Conservation (phyloP, 2,797 vertebrate genomes). For the Australoheros facetus region DNA sequence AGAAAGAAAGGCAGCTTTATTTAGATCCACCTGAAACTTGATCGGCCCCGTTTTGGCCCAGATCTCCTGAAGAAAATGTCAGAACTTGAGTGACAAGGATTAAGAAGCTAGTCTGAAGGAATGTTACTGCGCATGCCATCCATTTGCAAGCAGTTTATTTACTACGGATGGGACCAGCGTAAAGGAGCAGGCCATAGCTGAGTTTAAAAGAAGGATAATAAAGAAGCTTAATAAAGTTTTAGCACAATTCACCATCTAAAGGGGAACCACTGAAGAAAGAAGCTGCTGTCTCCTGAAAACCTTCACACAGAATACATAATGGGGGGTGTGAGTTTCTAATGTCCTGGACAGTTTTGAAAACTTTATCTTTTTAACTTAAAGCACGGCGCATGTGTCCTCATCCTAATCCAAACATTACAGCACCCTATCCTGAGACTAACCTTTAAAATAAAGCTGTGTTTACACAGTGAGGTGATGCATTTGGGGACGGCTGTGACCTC, state of each 20-base stretch:
- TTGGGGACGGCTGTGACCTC: constrained; percentile 64
- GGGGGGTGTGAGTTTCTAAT: background rate
- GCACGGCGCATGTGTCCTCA: constrained; percentile 13
- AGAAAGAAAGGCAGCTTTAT: constrained; percentile 39
- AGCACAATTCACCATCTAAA: background rate
- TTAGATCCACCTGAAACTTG: constrained; percentile 49
- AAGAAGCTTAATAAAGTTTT: background rate
- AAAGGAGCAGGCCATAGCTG: background rate
- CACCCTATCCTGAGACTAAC: constrained; percentile 25
- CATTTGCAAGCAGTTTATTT: constrained; percentile 45
- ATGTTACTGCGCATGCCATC: constrained; percentile 46
- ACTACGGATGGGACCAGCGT: constrained; percentile 32
- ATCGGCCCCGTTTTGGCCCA: constrained; percentile 51
- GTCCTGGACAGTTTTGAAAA: background rate
- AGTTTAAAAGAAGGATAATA: background rate
- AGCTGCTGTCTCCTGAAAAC: background rate
- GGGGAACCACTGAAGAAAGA: background rate
- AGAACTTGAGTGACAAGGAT: constrained; percentile 57
- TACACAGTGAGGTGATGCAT: constrained; percentile 62
- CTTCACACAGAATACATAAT: background rate
- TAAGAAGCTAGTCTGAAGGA: constrained; percentile 62
- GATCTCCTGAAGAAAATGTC: constrained; percentile 61
- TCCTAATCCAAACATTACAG: constrained; percentile 30
- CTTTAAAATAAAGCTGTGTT: constrained; percentile 54
- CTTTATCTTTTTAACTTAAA: constrained; percentile 6